A percentile compares a stretch with the other conserved stretches of the same genome.
These are phyloP conservation scores for Heliconius aoede DNA, from an alignment of 2,888 invertebrate species.

Conservation along the genomic window DNA sequence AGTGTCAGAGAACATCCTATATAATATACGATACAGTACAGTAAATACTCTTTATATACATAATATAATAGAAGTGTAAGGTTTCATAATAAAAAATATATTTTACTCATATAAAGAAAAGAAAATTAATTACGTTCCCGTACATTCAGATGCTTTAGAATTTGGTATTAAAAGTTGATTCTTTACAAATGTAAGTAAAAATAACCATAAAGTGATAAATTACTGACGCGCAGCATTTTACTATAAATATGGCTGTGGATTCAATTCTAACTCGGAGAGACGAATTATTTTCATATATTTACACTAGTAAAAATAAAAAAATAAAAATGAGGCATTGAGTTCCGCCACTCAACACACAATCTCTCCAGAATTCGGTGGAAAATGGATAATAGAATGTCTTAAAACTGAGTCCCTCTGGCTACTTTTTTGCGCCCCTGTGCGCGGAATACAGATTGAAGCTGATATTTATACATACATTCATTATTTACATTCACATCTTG, in stretches of 20 bases:
- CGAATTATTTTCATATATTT: background rate
- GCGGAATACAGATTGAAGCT: no score
- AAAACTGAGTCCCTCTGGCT: no score
- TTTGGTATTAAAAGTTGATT: background rate
- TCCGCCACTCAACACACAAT: background rate
- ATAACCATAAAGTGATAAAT: background rate
- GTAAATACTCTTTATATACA: conserved; percentile 18
- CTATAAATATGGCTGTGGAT: background rate
- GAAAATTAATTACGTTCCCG: background rate
- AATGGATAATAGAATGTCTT: background rate
- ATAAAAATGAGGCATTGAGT: background rate
- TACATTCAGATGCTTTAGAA: background rate
- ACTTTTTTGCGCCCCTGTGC: no score
- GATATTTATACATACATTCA: no score
- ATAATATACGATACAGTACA: conserved; percentile 25
- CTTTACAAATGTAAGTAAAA: background rate
- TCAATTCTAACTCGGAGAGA: background rate
- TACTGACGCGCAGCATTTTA: background rate
- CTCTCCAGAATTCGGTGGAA: background rate
- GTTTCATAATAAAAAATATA: background rate
- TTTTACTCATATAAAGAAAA: background rate
- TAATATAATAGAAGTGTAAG: background rate
- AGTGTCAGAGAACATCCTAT: conserved; percentile 36
- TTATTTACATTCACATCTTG: background rate
- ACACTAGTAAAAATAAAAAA: background rate